Evolutionary conservation across 37 sponge, comb jelly and placozoan genomes (phyloP).

Genomic region (Halichondria panicea): DNA sequence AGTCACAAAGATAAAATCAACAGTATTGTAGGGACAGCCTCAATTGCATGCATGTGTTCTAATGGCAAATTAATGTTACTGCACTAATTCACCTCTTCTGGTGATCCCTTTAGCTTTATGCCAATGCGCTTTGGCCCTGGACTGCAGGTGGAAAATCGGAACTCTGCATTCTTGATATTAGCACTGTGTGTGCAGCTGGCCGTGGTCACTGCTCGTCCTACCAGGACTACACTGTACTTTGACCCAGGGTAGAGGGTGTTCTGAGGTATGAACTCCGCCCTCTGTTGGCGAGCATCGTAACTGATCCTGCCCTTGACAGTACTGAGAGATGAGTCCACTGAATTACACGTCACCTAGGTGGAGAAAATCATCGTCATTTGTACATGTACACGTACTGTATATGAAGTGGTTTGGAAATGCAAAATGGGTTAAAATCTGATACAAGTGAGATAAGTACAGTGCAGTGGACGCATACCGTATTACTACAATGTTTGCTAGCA

Average conservation of each 20-base stretch:
- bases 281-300: slow-evolving; percentile 45
- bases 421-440: neutral
- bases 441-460: no score
- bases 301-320: slow-evolving; percentile 54
- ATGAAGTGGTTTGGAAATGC: neutral
- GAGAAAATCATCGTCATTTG: neutral
- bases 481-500: no score
- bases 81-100: slow-evolving; percentile 11
- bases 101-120: slow-evolving; percentile 53
- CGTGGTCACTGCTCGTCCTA: slow-evolving; percentile 58
- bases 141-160: slow-evolving; percentile 51
- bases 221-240: slow-evolving; percentile 46
- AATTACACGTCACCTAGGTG: slow-evolving; percentile 40
- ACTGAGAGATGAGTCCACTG: slow-evolving; percentile 43
- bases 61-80: no score
- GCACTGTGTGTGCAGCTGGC: slow-evolving; percentile 40
- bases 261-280: slow-evolving; percentile 62
- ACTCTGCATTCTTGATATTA: slow-evolving; percentile 49
- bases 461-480: no score
- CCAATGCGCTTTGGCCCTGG: slow-evolving; percentile 65
- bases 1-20: neutral
- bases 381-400: no score
- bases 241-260: slow-evolving; percentile 67
- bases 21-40: neutral
- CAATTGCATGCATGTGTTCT: neutral